These are phyloP conservation scores for Unio delphinus DNA, from an alignment of 2,888 invertebrate genomes.

Conservation along the genomic window DNA sequence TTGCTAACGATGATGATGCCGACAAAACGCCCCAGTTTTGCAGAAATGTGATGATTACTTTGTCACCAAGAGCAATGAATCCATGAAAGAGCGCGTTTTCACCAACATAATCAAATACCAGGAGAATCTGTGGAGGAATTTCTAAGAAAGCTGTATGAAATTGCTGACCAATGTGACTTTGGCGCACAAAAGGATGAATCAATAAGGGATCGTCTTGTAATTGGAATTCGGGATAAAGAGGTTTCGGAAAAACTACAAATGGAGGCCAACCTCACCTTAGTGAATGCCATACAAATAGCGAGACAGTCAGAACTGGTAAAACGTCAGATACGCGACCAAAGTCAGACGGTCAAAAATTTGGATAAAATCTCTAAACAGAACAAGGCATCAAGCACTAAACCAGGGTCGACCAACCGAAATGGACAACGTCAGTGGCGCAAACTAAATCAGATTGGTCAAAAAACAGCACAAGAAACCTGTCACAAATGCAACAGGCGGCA, in stretches of 20 bases:
- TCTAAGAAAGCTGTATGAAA: constrained; percentile 13
- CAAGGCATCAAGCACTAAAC: not conserved
- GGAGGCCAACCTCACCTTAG: constrained; percentile 6
- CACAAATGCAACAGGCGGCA: constrained; percentile 11
- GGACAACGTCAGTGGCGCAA: too few species aligned
- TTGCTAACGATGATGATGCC: constrained; percentile 8
- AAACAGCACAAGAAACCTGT: constrained; percentile 1
- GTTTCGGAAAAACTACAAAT: constrained; percentile 20
- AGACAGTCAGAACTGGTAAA: constrained; percentile 10
- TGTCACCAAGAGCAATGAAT: constrained; percentile 14
- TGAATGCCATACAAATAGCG: constrained; percentile 9
- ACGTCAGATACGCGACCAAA: constrained; percentile 8
- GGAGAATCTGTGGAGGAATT: constrained; percentile 16
- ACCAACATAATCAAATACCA: constrained; percentile 3
- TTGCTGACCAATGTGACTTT: constrained; percentile 22
- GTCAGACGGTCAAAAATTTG: constrained; percentile 1
- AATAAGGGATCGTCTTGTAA: constrained; percentile 18
- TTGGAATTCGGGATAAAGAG: constrained; percentile 13
- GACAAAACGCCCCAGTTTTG: constrained; percentile 11
- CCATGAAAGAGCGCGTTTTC: constrained; percentile 17
- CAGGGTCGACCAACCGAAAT: too few species aligned
- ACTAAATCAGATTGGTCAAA: too few species aligned
- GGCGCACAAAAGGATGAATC: constrained; percentile 7
- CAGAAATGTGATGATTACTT: constrained; percentile 21
- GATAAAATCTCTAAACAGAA: not conserved